Evolutionary conservation across 2,113 vertebrate species (phyloP).

Genomic region (Puffinus mauretanicus): DNA sequence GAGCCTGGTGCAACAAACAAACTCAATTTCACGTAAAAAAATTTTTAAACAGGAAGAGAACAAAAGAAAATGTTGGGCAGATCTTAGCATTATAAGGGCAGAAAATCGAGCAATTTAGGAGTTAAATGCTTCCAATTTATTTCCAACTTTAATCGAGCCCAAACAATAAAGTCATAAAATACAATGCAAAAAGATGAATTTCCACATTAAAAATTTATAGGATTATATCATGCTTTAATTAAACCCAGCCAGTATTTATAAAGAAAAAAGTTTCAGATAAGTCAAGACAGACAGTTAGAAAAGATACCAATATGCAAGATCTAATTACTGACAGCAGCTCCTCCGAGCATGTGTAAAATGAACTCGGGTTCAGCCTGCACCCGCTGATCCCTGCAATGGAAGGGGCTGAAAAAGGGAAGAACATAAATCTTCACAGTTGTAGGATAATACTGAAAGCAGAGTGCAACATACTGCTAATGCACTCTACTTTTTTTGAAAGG

Average conservation of each 20-base stretch:
- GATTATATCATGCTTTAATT: neutral
- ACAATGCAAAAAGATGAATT: neutral
- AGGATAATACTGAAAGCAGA: too few species aligned
- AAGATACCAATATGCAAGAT: neutral
- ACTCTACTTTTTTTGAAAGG: too few species aligned
- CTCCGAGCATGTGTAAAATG: rapidly evolving
- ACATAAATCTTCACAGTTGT: rapidly evolving
- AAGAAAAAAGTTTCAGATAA: neutral
- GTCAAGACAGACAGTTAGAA: neutral
- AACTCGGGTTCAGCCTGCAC: rapidly evolving
- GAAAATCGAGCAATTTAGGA: neutral
- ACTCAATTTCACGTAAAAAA: neutral
- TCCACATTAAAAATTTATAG: neutral
- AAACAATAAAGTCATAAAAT: neutral
- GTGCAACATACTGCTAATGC: too few species aligned
- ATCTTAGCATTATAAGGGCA: neutral
- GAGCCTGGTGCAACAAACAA: neutral
- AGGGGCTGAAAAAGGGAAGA: neutral
- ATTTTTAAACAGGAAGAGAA: too few species aligned
- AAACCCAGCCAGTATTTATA: neutral
- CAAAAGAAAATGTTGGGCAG: neutral
- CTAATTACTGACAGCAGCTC: neutral
- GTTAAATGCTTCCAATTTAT: neutral
- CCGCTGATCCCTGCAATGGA: rapidly evolving
- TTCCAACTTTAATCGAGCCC: neutral